Conservation (phyloP, 2,797 vertebrate genomes). For the Chelmon rostratus region DNA sequence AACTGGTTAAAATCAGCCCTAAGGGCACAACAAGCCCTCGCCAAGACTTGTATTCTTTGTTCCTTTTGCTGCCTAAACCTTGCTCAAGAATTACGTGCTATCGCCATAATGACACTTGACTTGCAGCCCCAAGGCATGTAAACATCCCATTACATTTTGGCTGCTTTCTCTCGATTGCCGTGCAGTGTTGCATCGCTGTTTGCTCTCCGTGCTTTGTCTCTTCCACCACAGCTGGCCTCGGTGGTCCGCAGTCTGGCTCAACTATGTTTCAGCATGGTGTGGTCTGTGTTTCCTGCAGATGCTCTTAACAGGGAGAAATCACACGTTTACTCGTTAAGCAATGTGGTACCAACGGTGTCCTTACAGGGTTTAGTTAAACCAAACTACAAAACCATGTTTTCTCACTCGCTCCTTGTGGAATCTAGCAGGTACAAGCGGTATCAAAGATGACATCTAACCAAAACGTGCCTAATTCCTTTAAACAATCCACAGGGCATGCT, state of each 20-base stretch:
- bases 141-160: slow-evolving; percentile 40
- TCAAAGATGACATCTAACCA: background rate
- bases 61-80: slow-evolving; percentile 21
- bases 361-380: background rate
- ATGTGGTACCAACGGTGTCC: background rate
- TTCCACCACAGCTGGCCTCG: slow-evolving; percentile 4
- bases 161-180: slow-evolving; percentile 31
- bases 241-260: slow-evolving; percentile 6
- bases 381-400: background rate
- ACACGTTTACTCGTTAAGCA: background rate
- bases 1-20: slow-evolving; percentile 24
- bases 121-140: slow-evolving; percentile 31
- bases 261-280: background rate
- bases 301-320: background rate
- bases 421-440: background rate
- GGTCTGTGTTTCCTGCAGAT: background rate
- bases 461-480: background rate
- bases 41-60: slow-evolving; percentile 17
- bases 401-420: background rate
- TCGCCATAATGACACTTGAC: slow-evolving; percentile 34
- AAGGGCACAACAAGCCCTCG: slow-evolving; percentile 17
- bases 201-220: background rate
- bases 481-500: background rate
- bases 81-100: slow-evolving; percentile 28
- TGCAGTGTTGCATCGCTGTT: background rate